Conservation (phyloP, 1,140 invertebrate species). For the Neoseiulus cucumeris region DNA sequence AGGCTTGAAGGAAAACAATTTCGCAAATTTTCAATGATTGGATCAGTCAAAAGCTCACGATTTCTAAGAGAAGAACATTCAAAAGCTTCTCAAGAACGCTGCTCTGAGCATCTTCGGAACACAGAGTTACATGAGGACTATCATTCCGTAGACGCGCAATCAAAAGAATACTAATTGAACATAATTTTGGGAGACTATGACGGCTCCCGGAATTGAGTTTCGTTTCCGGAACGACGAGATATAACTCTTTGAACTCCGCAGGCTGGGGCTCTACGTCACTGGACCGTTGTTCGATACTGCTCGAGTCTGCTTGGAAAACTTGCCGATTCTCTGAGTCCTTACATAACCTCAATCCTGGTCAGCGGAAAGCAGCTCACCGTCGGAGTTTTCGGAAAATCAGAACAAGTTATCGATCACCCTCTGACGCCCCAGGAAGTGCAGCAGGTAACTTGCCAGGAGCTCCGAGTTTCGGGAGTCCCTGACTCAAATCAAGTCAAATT, state of each 20-base stretch:
- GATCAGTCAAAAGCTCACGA: too few species aligned
- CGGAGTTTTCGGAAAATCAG: conserved; percentile 76
- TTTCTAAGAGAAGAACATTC: too few species aligned
- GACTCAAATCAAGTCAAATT: too few species aligned
- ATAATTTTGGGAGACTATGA: too few species aligned
- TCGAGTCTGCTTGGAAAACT: conserved; percentile 75
- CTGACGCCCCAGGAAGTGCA: conserved; percentile 82
- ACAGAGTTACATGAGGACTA: too few species aligned
- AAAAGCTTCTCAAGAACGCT: too few species aligned
- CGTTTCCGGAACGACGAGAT: not conserved
- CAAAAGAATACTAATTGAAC: too few species aligned
- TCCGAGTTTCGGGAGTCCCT: too few species aligned
- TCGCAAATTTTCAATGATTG: too few species aligned
- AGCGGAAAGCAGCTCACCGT: conserved; percentile 94
- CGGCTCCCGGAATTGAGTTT: not conserved
- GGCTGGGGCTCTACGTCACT: conserved; percentile 67
- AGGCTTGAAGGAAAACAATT: too few species aligned
- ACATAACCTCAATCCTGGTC: conserved; percentile 86
- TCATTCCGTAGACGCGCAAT: too few species aligned
- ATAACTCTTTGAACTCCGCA: conserved; percentile 40
- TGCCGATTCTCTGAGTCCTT: conserved; percentile 92
- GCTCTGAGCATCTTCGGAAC: too few species aligned
- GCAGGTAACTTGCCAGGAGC: conserved; percentile 29
- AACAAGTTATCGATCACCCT: conserved; percentile 88
- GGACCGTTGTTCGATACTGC: conserved; percentile 82